A percentile compares a stretch with the other conserved stretches of the same genome.
Evolutionary conservation across 2,113 vertebrate genomes (phyloP).

Genomic region (Ranitomeya variabilis): DNA sequence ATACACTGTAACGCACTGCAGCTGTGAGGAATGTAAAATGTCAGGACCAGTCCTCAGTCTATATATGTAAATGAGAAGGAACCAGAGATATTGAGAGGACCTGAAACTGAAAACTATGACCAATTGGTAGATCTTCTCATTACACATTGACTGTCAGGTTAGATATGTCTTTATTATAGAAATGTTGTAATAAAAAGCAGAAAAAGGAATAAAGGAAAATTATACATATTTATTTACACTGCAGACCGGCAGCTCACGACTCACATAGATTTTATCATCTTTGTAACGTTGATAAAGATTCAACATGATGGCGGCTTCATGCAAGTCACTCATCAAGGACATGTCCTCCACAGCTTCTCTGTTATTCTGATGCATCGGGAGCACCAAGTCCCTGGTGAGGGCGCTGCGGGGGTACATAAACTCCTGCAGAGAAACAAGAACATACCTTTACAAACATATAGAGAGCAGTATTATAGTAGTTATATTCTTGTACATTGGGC

Average conservation of each 20-base stretch:
- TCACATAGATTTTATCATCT: slow-evolving; percentile 84
- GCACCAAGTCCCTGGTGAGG: slow-evolving; percentile 74
- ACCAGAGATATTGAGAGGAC: neutral
- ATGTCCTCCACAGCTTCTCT: slow-evolving; percentile 86
- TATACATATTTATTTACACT: neutral
- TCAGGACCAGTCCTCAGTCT: too few species aligned
- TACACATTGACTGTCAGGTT: neutral
- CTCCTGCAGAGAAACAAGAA: slow-evolving; percentile 69
- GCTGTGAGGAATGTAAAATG: neutral
- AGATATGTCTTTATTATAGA: neutral
- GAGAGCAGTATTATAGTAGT: too few species aligned
- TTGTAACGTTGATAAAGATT: slow-evolving; percentile 86
- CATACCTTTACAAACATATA: too few species aligned
- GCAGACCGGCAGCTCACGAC: slow-evolving; percentile 31
- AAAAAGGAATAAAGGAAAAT: too few species aligned
- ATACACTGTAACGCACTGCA: neutral
- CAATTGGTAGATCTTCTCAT: neutral
- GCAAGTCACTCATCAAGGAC: slow-evolving; percentile 84
- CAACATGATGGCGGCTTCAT: slow-evolving; percentile 88
- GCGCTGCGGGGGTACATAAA: slow-evolving; percentile 70
- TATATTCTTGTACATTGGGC: neutral
- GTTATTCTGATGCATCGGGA: slow-evolving; percentile 83
- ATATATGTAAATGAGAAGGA: too few species aligned
- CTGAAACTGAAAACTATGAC: neutral
- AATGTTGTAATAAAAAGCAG: too few species aligned